Base-by-base conservation (phyloP, 2,797 vertebrate genomes). In the Danio choprae region DNA sequence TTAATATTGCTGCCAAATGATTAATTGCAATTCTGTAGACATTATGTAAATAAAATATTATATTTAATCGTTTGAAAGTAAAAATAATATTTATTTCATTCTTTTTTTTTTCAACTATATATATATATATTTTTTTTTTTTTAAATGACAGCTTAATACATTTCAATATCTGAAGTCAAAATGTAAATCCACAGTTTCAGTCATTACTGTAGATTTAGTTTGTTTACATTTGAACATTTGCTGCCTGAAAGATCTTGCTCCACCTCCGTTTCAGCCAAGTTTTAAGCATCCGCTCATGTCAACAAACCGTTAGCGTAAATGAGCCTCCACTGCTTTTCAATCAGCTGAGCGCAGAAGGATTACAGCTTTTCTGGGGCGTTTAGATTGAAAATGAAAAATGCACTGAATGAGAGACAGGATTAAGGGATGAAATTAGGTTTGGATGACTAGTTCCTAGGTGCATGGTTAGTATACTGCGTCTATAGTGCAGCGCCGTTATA, bases 301-400 rank as follows among this genome's bases (percentile, higher is more conserved):
- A 81, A 80, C 84, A 84, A 80, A 64, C 68, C 41, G 22, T 75
- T 40, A 15, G 29, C 73, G 65, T 80, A 72, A 82, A 44, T 11
- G 59, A 46, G 64, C 18, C 38, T 67, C 55, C 15, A 53, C 53
- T 46, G 20, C 0, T 58, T 81, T 86, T 87, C 79, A 87, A 80
- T 88, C 81, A 84, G 64, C 36, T 62, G 18, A 62, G 58, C 78
- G 43, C 41, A 75, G 75, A 65, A 67, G 68, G 67, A 80, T 85
- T 83, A 62, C 16, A 41, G 50, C 18, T 79, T 83, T 75, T 80
- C 62, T 53, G 20, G 64, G 59, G 12, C 60, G 62, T 75, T 55
- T 72, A 71, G 77, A 84, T 65, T 80, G 62, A 83, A 84, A 84
- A 83, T 63, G 9, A 50, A 71, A 63, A 72, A 73, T 9, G 0